These are phyloP conservation scores for Thymallus thymallus DNA, from an alignment of 2,113 vertebrate genomes.

Conservation along the genomic window DNA sequence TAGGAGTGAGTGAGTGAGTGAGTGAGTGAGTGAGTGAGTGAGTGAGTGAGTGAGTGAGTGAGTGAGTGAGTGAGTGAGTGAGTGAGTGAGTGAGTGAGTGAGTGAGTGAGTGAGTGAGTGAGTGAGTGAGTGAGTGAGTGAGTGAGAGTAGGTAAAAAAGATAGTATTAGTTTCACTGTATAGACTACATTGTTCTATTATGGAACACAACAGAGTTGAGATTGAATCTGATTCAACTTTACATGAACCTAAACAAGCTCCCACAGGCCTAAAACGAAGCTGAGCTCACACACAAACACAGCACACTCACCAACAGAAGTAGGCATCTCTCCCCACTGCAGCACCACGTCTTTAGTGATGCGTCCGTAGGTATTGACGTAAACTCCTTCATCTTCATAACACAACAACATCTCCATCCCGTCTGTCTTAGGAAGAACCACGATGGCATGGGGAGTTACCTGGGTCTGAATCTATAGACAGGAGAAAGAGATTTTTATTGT, in stretches of 20 bases:
- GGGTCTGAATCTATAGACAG: conserved; percentile 87
- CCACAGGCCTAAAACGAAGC: conserved; percentile 1
- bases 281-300: neutral
- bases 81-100: accelerated
- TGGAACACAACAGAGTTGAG: neutral
- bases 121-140: accelerated
- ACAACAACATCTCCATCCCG: conserved; percentile 98
- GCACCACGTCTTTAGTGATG: conserved; percentile 98
- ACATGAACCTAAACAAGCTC: conserved; percentile 24
- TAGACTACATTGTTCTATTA: neutral
- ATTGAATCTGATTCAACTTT: conserved; percentile 47
- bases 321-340: conserved; percentile 99
- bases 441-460: conserved; percentile 93
- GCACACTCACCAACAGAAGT: conserved; percentile 89
- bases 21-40: too few species aligned
- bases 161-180: too few species aligned
- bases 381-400: conserved; percentile 96
- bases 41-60: too few species aligned
- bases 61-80: too few species aligned
- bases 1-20: too few species aligned
- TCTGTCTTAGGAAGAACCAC: conserved; percentile 97
- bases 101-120: too few species aligned
- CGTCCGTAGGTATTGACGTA: conserved; percentile 98
- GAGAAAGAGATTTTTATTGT: too few species aligned
- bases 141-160: too few species aligned